These are phyloP conservation scores for Dynastes hyllus DNA, from an alignment of 2,888 invertebrate species.

Conservation along the genomic window DNA sequence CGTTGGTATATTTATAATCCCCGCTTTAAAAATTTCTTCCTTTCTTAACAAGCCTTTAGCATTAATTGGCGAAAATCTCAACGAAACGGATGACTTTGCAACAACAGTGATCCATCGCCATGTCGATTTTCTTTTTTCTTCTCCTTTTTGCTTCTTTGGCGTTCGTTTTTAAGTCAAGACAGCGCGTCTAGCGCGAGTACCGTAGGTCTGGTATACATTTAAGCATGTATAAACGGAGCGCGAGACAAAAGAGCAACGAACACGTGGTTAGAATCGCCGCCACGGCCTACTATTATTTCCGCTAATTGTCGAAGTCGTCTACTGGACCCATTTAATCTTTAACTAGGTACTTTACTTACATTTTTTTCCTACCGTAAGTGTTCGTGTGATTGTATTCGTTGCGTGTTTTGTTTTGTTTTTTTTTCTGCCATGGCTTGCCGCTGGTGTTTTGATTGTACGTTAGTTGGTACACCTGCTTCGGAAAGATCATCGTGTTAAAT, in stretches of 20 bases:
- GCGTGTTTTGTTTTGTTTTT: slow-evolving; percentile 4
- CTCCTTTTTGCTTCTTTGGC: neutral
- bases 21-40: too few species aligned
- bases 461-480: slow-evolving; percentile 29
- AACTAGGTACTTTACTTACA: slow-evolving; percentile 34
- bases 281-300: slow-evolving; percentile 39
- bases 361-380: slow-evolving; percentile 30
- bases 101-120: neutral
- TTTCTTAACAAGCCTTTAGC: slow-evolving; percentile 7
- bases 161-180: slow-evolving; percentile 1
- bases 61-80: slow-evolving; percentile 15
- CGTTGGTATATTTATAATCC: too few species aligned
- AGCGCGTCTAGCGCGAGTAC: neutral
- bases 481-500: slow-evolving; percentile 20
- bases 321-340: slow-evolving; percentile 43
- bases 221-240: neutral
- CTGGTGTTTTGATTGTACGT: slow-evolving; percentile 23
- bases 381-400: neutral
- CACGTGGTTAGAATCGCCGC: slow-evolving; percentile 44
- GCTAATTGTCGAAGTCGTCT: slow-evolving; percentile 45
- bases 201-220: slow-evolving; percentile 4
- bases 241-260: slow-evolving; percentile 44
- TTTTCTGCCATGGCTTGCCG: neutral
- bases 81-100: neutral
- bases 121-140: neutral